Base-by-base conservation (phyloP, 1,140 invertebrate genomes). In the Cotesia typhae region DNA sequence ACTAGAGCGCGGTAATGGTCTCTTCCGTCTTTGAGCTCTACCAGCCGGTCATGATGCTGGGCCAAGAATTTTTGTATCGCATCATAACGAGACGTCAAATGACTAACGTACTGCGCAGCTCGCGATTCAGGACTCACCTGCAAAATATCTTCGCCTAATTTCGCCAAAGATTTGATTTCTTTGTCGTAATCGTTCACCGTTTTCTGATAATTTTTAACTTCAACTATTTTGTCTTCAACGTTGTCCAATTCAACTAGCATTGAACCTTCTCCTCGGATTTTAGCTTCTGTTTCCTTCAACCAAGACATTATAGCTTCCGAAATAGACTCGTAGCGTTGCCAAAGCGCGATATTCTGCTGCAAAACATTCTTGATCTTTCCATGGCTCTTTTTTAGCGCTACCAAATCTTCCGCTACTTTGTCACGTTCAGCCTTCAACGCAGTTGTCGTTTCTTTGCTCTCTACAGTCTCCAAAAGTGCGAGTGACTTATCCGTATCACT, bases 281-380 rank as follows among this genome's bases (percentile, higher is more conserved):
- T 91, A 64, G 90, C 91, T 87, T 98, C 96, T 73, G 92, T 92
- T 64, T 94, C 92, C 81, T 95, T 95, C n/a, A 98, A 82, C 94
- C 94, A 96, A 1, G 91, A 88, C 1, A 92, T 89, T 6, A 97
- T 88, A 71, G 90, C 90, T 77, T 97, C 95, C 65, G 92, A 91
- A 14, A 91, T 84, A 2, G 87, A 83, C 80, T 97, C 95, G 83
- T 96, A 96, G 70, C 92, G 90, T 73, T 93, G 89, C 93, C 95
- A 96, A 4, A 94, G 86, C 53, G 89, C 89, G 35, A 96, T 91
- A 78, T 94, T 93, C 60, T 90, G 88, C 80, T 93, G 90, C 0
- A 96, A 83, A 61, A 91, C 86, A 5, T 87, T 85, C 79, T 93
- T 93, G 28, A 94, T 95, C 78, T 90, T 89, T 17, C 88, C 82